Conservation (phyloP, 1,140 invertebrate genomes). For the Ruditapes philippinarum region DNA sequence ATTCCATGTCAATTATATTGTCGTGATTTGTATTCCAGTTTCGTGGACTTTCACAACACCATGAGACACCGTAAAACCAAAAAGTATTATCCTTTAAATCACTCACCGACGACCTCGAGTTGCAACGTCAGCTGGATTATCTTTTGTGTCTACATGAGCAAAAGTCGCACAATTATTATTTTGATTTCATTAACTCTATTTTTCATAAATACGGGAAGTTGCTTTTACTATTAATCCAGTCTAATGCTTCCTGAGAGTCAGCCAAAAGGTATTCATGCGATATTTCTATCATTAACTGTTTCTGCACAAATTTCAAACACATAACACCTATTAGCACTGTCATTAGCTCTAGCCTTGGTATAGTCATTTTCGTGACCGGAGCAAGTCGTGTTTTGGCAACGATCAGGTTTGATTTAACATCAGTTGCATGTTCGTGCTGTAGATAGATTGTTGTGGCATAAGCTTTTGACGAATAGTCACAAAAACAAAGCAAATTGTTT, state of each 20-base stretch:
- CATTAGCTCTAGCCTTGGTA: constrained; percentile 19
- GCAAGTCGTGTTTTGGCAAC: constrained; percentile 13
- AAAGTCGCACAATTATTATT: not conserved
- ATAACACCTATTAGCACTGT: not conserved
- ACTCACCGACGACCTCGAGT: not conserved
- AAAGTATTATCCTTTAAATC: not conserved
- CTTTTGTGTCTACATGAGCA: not conserved
- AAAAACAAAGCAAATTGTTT: not conserved
- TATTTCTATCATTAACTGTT: not conserved
- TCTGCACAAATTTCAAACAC: constrained; percentile 20
- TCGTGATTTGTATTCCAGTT: not conserved
- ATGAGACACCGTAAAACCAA: constrained; percentile 27
- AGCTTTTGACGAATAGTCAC: constrained; percentile 20
- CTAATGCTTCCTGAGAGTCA: not conserved
- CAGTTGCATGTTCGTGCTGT: not conserved
- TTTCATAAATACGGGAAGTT: not conserved
- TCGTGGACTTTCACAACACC: not conserved
- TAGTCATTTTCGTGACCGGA: not conserved
- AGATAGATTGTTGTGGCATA: constrained; percentile 2
- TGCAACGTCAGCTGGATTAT: constrained; percentile 21
- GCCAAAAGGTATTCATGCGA: not conserved
- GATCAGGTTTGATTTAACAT: not conserved
- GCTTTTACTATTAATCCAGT: not conserved
- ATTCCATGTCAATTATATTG: not conserved
- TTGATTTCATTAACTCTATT: constrained; percentile 14